Conservation (phyloP, 2,113 vertebrate genomes). For the Elaphurus davidianus region DNA sequence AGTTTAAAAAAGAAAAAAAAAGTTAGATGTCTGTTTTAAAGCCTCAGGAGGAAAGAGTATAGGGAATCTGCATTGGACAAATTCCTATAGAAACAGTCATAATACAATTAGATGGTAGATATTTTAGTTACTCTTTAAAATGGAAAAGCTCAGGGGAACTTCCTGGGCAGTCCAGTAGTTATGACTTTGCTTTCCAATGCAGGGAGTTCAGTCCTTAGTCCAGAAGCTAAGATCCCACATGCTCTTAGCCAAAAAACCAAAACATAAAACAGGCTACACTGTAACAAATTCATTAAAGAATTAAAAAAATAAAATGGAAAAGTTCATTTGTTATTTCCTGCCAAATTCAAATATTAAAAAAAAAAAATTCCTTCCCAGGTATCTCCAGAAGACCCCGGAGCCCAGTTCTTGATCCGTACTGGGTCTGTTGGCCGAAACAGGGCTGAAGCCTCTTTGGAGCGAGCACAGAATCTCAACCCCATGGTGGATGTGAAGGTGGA, state of each 20-base stretch:
- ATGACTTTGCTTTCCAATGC: neutral
- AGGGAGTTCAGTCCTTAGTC: neutral
- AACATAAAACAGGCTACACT: neutral
- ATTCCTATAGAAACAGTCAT: neutral
- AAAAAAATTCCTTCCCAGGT: conserved; percentile 80
- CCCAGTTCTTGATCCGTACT: conserved; percentile 92
- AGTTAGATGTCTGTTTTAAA: neutral
- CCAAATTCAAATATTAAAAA: conserved; percentile 13
- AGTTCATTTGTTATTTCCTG: neutral
- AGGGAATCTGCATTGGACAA: neutral
- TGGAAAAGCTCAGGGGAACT: neutral
- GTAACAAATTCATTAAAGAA: neutral
- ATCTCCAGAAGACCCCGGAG: conserved; percentile 86
- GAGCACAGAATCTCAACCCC: conserved; percentile 95
- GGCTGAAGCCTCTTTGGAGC: conserved; percentile 90
- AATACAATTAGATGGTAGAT: neutral
- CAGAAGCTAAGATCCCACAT: neutral
- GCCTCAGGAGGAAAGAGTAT: neutral
- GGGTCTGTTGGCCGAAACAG: conserved; percentile 87
- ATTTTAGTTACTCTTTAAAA: neutral
- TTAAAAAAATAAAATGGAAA: neutral
- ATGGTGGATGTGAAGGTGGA: conserved; percentile 96
- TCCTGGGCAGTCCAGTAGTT: neutral
- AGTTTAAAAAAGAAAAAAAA: neutral
- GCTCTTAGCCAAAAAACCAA: neutral